Percentiles rank a stretch among this genome's conserved stretches.
phyloP scores from a whole-genome alignment of 2,113 vertebrate species.

The Tachycineta bicolor region DNA sequence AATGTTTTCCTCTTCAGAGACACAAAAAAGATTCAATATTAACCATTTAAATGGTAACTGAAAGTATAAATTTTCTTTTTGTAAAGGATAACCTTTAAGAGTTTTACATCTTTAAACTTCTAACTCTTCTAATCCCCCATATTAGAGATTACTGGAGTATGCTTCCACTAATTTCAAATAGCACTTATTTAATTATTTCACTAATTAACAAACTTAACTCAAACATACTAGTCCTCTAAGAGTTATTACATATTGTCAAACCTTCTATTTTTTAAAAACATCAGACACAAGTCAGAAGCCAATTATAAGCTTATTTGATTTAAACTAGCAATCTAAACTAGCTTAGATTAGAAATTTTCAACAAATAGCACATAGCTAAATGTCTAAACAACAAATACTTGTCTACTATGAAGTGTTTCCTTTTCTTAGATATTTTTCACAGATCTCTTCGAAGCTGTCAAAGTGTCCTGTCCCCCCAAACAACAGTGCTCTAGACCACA shows the following conservation, averaged over 20 bases:
- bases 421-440: background rate
- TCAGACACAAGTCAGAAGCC: background rate
- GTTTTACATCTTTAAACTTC: background rate
- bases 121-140: background rate
- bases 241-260: background rate
- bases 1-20: background rate
- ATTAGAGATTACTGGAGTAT: background rate
- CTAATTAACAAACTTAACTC: background rate
- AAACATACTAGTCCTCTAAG: background rate
- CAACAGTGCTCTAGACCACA: background rate
- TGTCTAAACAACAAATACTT: background rate
- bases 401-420: background rate
- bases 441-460: background rate
- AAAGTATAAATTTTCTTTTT: background rate
- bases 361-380: background rate
- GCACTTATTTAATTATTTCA: background rate
- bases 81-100: background rate
- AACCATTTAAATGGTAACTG: background rate
- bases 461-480: background rate
- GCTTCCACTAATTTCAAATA: background rate
- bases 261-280: background rate
- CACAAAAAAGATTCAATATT: background rate
- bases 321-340: background rate
- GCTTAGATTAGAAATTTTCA: background rate
- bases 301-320: background rate